Evolutionary conservation across 2,113 vertebrate genomes (phyloP), one percentile per base, ranked within the genome.

Genomic region (Larimichthys crocea): DNA sequence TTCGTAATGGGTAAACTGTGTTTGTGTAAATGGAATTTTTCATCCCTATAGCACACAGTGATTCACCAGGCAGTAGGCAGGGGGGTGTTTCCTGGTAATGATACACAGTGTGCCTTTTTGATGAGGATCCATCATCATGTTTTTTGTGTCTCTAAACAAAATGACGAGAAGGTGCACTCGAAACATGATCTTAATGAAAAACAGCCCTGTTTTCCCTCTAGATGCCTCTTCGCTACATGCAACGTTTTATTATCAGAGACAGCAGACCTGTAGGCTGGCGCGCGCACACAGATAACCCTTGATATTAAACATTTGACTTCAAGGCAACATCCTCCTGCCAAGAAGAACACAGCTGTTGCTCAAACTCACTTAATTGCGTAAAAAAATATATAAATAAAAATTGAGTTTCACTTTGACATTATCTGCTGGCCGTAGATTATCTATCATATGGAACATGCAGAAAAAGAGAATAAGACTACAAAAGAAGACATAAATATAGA

Each of bases 131-230:
- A 80, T 71, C n/a, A 16, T 76, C 67, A 49, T 76, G 35, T 26
- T 85, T 83, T 79, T 79, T 80, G 46, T 83, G 65, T 67, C 35
- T 85, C 60, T 42, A 61, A 71, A 87, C 60, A 83, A 79, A 88
- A 80, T 66, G 79, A 71, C 59, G 68, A 65, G 55, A 78, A 73
- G 74, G 75, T 74, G 79, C 73, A 55, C 69, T 80, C 64, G 79
- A 79, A 88, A 89, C 73, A 84, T 66, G 76, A 90, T 80, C 67
- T 79, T 85, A 76, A 86, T 89, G 88, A 86, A 91, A 86, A 91
- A 89, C 75, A 69, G 71, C 50, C 29, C 14, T 44, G 65, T 85
- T 83, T 84, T 80, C 65, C 60, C 71, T 82, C 62, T 62, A 67
- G 65, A 86, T 82, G 60, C 59, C 40, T 74, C 52, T 82, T 84